phyloP scores from a whole-genome alignment of 1,140 invertebrate species.

The Sminthurides bifidus region DNA sequence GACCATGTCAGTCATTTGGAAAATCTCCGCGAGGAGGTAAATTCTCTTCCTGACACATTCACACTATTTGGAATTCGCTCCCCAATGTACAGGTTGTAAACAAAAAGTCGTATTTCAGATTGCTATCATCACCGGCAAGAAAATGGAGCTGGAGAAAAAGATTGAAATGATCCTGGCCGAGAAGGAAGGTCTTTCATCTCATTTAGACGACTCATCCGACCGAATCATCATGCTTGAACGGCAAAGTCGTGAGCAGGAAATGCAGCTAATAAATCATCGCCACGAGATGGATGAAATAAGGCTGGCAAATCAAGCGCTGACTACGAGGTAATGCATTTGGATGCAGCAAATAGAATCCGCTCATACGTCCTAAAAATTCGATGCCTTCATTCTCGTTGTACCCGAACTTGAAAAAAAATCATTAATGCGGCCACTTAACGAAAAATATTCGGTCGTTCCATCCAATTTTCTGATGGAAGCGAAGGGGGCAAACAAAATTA shows the following conservation, averaged over 20 bases:
- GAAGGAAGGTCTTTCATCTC: slow-evolving; percentile 51
- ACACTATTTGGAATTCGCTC: not conserved
- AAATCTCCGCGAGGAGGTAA: slow-evolving; percentile 70
- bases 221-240: slow-evolving; percentile 71
- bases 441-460: too few species aligned
- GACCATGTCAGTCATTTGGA: slow-evolving; percentile 82
- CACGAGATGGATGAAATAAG: slow-evolving; percentile 28
- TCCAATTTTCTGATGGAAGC: too few species aligned
- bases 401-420: too few species aligned
- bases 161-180: slow-evolving; percentile 59
- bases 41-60: not conserved
- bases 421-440: too few species aligned
- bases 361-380: too few species aligned
- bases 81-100: not conserved
- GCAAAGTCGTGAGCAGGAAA: slow-evolving; percentile 70
- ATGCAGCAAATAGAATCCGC: too few species aligned
- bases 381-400: too few species aligned
- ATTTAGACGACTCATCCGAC: slow-evolving; percentile 78
- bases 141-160: slow-evolving; percentile 68
- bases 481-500: too few species aligned
- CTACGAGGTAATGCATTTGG: slow-evolving; percentile 13
- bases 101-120: slow-evolving; percentile 43
- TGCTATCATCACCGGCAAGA: slow-evolving; percentile 67
- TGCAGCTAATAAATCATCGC: slow-evolving; percentile 38
- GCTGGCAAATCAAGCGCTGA: slow-evolving; percentile 17